A percentile compares a stretch with the other conserved stretches of the same genome.
These are phyloP conservation scores for Ormyrus thymus DNA, from an alignment of 2,888 invertebrate species.

Conservation along the genomic window DNA sequence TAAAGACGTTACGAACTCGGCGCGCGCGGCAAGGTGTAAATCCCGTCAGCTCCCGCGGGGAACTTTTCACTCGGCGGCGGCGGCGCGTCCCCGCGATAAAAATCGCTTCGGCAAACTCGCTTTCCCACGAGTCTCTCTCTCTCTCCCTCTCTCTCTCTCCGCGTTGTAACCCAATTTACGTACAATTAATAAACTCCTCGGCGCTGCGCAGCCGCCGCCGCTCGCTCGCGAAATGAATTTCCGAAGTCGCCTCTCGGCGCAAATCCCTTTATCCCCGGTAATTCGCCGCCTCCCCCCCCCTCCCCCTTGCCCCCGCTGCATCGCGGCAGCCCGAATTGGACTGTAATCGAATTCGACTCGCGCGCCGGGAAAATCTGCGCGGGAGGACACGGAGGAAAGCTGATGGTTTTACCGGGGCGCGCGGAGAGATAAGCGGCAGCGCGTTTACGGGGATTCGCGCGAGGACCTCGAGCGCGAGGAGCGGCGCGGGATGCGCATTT, in stretches of 20 bases:
- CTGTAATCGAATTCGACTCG: constrained; percentile 35
- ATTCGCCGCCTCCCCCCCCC: not conserved
- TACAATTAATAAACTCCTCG: constrained; percentile 29
- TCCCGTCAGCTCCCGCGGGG: too few relatives aligned
- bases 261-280: constrained; percentile 17
- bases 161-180: constrained; percentile 1
- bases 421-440: constrained; percentile 8
- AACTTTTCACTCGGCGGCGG: too few relatives aligned
- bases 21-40: too few relatives aligned
- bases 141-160: too few relatives aligned
- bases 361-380: not conserved
- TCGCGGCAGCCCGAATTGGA: constrained; percentile 8
- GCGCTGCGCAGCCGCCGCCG: too few relatives aligned
- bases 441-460: constrained; percentile 34
- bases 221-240: constrained; percentile 15
- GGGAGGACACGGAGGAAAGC: not conserved
- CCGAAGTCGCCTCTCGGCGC: not conserved
- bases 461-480: too few relatives aligned
- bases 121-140: too few relatives aligned
- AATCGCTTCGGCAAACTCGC: too few relatives aligned
- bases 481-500: too few relatives aligned
- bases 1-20: too few relatives aligned
- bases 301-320: not conserved
- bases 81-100: too few relatives aligned
- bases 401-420: not conserved